These are phyloP conservation scores for Sterna hirundo DNA, from an alignment of 2,113 vertebrate species.

Conservation along the genomic window DNA sequence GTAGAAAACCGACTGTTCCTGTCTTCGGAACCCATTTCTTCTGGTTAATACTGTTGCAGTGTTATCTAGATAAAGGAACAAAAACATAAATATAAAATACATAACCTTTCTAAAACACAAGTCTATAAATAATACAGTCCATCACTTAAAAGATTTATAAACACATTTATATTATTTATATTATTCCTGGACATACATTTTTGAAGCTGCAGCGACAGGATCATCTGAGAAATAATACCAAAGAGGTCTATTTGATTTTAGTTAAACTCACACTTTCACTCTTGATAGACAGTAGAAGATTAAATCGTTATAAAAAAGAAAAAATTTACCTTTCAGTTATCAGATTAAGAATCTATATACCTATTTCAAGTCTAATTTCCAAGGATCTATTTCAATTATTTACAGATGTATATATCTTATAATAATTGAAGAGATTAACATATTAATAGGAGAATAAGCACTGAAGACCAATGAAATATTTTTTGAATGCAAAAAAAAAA, in stretches of 20 bases:
- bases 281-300: not conserved
- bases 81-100: not conserved
- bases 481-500: not conserved
- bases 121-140: not conserved
- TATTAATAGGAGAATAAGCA: not conserved
- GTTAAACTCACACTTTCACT: not conserved
- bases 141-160: not conserved
- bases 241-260: not conserved
- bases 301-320: not conserved
- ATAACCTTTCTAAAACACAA: not conserved
- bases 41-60: constrained; percentile 90
- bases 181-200: not conserved
- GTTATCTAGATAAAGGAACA: constrained; percentile 82
- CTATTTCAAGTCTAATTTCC: not conserved
- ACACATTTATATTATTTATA: not conserved
- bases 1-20: constrained; percentile 88
- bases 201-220: not conserved
- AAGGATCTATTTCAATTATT: not conserved
- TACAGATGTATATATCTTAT: not conserved
- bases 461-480: not conserved
- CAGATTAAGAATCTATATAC: not conserved
- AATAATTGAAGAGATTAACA: not conserved
- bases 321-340: not conserved
- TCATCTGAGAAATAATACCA: not conserved
- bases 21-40: constrained; percentile 86